These are phyloP conservation scores for Loris lydekkerianus DNA, from an alignment of 2,797 vertebrate species.

Conservation along the genomic window DNA sequence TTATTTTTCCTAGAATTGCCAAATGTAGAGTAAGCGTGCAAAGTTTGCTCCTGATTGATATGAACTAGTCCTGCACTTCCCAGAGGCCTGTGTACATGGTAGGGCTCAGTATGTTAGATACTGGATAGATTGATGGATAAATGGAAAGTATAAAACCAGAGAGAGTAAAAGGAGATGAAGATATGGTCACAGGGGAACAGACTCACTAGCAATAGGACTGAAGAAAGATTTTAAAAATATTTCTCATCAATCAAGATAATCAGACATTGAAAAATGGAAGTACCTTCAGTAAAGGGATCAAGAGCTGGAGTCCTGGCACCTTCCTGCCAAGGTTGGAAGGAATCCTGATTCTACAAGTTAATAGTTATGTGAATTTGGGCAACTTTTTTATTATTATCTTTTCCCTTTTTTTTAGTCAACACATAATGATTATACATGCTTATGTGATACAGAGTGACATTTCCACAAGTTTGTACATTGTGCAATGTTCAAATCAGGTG, in stretches of 20 bases:
- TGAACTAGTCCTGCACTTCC: not conserved
- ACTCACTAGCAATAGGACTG: not conserved
- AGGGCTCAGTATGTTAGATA: not conserved
- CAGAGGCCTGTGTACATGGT: not conserved
- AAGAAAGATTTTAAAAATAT: not conserved
- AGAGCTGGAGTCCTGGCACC: not conserved
- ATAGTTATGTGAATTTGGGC: not conserved
- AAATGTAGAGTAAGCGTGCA: not conserved
- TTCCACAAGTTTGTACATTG: not conserved
- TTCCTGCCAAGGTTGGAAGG: not conserved
- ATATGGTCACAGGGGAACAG: not conserved
- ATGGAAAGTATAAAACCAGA: not conserved
- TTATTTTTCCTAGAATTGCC: not conserved
- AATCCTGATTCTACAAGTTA: not conserved
- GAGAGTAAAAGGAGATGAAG: not conserved
- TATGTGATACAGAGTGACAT: not conserved
- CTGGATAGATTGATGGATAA: not conserved
- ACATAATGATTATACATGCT: not conserved
- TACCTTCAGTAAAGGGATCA: not conserved
- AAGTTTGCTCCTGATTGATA: not conserved
- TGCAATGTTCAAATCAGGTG: not conserved
- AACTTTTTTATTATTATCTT: not conserved
- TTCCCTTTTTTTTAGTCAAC: not conserved
- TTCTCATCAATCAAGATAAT: not conserved
- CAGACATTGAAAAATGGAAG: not conserved